Evolutionary conservation across 2,888 invertebrate species (phyloP), one percentile per base, ranked within the genome.

Genomic region (Amiota minor): DNA sequence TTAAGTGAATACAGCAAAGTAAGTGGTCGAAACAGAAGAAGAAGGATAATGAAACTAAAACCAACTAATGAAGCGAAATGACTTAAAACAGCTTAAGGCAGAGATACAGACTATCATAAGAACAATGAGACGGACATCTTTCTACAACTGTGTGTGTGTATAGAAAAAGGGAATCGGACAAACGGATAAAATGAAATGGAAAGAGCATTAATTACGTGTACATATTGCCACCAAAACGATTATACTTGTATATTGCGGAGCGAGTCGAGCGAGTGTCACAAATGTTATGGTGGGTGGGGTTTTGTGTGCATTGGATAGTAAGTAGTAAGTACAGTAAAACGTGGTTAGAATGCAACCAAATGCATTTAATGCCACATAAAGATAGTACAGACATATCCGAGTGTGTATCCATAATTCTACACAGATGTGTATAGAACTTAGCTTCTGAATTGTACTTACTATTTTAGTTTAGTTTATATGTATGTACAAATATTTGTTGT

Each of bases 401-500:
- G n/a, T n/a, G n/a, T n/a, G n/a, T 23, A 23, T 23, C 1, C 23
- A 23, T 23, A 6, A 35, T 35, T 35, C 35, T 6, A 35, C 6
- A 35, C 35, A 35, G 2, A 35, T 35, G 35, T 35, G 35, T 35
- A 35, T 35, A 8, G 35, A 6, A 35, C 35, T 35, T 8, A 35
- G 35, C 35, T 35, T 8, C 35, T 18, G 2, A 4, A n/a, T 2
- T 49, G 0, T 0, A 9, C 9, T 18, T 1, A 16, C 46, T 12
- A 64, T 71, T 70, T 47, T 56, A 14, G 8, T 79, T 75, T 80
- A 80, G 77, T 81, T 69, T 74, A 61, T 50, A n/a, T n/a, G n/a
- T n/a, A n/a, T 50, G 50, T 11, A 16, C 53, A 53, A 8, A 14
- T 9, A n/a, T 53, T 53, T 53, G 53, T 53, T 53, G 53, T 16